These are phyloP conservation scores for Ochotona princeps DNA, from an alignment of 2,113 vertebrate species.

Conservation along the genomic window DNA sequence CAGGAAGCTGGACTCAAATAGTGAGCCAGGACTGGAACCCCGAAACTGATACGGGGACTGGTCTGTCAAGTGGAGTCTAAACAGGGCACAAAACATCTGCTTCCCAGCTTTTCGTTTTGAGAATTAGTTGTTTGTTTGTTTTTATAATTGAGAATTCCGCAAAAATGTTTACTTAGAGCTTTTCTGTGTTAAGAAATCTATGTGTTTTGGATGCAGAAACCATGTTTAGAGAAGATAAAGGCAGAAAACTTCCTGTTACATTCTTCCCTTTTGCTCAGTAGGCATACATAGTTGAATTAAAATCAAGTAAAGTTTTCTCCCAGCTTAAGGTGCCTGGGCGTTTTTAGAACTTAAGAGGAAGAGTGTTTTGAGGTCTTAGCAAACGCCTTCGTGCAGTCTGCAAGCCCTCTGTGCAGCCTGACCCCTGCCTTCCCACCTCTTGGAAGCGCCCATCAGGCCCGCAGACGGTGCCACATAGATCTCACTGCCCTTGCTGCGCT, in stretches of 20 bases:
- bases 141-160: background rate
- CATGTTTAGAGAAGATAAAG: background rate
- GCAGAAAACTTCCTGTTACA: background rate
- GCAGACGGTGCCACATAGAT: slow-evolving; percentile 50
- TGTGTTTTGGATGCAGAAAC: background rate
- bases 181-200: background rate
- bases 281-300: slow-evolving; percentile 20
- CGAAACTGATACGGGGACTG: no score
- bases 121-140: background rate
- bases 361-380: background rate
- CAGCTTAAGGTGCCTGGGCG: background rate
- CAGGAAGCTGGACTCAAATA: no score
- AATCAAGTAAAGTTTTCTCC: background rate
- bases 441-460: slow-evolving; percentile 35
- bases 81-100: no score
- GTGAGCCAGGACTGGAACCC: no score
- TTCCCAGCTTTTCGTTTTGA: background rate
- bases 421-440: background rate
- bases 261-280: background rate
- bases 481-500: slow-evolving; percentile 15
- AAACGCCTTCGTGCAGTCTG: background rate
- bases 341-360: background rate
- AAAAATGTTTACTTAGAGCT: background rate
- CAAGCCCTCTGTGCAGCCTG: background rate
- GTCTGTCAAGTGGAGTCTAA: no score